These are phyloP conservation scores for Candoia aspera DNA, from an alignment of 2,113 vertebrate genomes.

Conservation along the genomic window DNA sequence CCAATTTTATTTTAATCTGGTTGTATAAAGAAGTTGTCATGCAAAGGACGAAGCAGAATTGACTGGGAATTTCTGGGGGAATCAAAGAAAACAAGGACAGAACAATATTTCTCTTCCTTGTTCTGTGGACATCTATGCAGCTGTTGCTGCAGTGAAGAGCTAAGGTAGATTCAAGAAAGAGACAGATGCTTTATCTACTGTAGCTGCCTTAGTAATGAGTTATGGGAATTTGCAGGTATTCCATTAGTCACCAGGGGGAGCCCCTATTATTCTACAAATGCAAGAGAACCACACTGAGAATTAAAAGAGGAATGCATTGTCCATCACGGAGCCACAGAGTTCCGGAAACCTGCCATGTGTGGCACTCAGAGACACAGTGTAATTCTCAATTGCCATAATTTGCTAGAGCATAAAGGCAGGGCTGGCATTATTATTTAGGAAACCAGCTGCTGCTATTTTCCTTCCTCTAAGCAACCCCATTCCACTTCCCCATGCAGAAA, in stretches of 20 bases:
- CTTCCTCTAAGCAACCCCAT: no score
- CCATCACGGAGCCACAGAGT: neutral
- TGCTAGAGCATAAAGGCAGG: neutral
- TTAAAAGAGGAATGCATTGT: conserved; percentile 34
- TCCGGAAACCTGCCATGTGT: conserved; percentile 44
- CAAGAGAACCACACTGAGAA: conserved; percentile 27
- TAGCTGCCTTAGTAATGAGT: conserved; percentile 51
- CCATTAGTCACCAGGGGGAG: conserved; percentile 78
- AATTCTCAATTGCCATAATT: conserved; percentile 23
- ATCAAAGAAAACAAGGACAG: neutral
- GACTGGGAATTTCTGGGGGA: neutral
- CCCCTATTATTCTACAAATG: conserved; percentile 71
- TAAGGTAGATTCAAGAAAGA: neutral
- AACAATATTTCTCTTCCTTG: neutral
- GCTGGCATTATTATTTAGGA: conserved; percentile 8
- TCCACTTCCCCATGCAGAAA: neutral
- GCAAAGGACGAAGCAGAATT: neutral
- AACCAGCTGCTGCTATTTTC: neutral
- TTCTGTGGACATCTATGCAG: neutral
- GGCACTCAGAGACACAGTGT: neutral
- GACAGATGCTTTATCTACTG: conserved; percentile 2
- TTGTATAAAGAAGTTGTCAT: neutral
- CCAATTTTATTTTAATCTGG: neutral
- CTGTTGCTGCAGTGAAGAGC: neutral
- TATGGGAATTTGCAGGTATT: conserved; percentile 70